Percentiles rank a stretch among this genome's conserved stretches.
Evolutionary conservation across 2,888 invertebrate genomes (phyloP).

Genomic region (Kuschelorhynchus macadamiae): DNA sequence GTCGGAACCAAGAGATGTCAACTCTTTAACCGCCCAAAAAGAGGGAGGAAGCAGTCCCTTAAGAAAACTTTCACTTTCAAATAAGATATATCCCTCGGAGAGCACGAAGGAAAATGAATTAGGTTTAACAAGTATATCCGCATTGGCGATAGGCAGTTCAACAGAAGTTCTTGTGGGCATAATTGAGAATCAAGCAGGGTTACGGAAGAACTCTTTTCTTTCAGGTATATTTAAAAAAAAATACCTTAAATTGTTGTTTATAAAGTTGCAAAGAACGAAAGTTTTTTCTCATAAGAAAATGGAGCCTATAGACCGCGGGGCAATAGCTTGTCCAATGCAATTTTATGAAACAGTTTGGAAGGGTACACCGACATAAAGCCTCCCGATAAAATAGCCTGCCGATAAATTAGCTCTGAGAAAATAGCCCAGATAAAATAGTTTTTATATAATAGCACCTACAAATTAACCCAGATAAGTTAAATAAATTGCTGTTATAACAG

Average conservation of each 20-base stretch:
- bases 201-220: slow-evolving; percentile 37
- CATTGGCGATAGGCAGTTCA: slow-evolving; percentile 65
- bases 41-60: slow-evolving; percentile 55
- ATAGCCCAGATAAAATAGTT: too few relatives aligned
- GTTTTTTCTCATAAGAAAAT: too few relatives aligned
- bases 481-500: too few relatives aligned
- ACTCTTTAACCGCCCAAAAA: slow-evolving; percentile 61
- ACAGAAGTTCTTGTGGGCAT: slow-evolving; percentile 65
- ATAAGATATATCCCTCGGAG: slow-evolving; percentile 40
- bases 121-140: slow-evolving; percentile 25
- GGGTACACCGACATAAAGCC: too few relatives aligned
- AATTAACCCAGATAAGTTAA: too few relatives aligned
- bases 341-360: too few relatives aligned
- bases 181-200: slow-evolving; percentile 62
- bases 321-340: too few relatives aligned
- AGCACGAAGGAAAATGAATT: slow-evolving; percentile 30
- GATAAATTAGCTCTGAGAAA: too few relatives aligned
- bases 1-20: slow-evolving; percentile 65
- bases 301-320: too few relatives aligned
- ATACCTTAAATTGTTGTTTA: neutral
- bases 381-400: too few relatives aligned
- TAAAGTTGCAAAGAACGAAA: neutral
- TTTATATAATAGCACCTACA: too few relatives aligned
- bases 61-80: slow-evolving; percentile 38
- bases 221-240: slow-evolving; percentile 22